Conservation (phyloP, 2,888 invertebrate genomes). For the Rosalia funebris region DNA sequence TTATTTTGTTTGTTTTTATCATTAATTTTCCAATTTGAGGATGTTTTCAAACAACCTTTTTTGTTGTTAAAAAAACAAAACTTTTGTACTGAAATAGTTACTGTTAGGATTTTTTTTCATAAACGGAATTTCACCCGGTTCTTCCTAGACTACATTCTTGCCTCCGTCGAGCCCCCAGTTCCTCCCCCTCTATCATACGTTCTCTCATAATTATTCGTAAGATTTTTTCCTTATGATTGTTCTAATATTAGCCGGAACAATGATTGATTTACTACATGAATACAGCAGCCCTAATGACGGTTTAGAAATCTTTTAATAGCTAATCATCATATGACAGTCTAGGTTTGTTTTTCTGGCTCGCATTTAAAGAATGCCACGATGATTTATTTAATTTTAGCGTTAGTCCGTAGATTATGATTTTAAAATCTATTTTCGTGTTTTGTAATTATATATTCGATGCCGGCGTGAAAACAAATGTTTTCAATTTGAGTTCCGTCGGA, state of each 20-base stretch:
- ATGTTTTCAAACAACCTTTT: too few relatives aligned
- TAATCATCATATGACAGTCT: constrained; percentile 53
- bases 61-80: too few relatives aligned
- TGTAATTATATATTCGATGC: constrained; percentile 54
- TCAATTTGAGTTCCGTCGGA: constrained; percentile 46
- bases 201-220: constrained; percentile 2
- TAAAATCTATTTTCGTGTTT: constrained; percentile 51
- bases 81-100: too few relatives aligned
- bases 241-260: constrained; percentile 28
- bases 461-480: constrained; percentile 54
- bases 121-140: too few relatives aligned
- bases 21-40: too few relatives aligned
- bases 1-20: too few relatives aligned
- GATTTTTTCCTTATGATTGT: constrained; percentile 8
- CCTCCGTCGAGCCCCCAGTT: background rate
- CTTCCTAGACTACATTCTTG: too few relatives aligned
- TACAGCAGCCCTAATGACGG: constrained; percentile 39
- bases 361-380: constrained; percentile 50
- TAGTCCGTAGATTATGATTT: constrained; percentile 54
- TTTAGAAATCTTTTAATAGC: constrained; percentile 54
- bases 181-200: background rate
- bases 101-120: too few relatives aligned
- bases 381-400: constrained; percentile 56
- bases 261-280: constrained; percentile 41
- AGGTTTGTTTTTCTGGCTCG: constrained; percentile 53